Percentiles rank a stretch among this genome's conserved stretches.
These are phyloP conservation scores for Euborellia annulipes DNA, from an alignment of 1,140 invertebrate species.

Conservation along the genomic window DNA sequence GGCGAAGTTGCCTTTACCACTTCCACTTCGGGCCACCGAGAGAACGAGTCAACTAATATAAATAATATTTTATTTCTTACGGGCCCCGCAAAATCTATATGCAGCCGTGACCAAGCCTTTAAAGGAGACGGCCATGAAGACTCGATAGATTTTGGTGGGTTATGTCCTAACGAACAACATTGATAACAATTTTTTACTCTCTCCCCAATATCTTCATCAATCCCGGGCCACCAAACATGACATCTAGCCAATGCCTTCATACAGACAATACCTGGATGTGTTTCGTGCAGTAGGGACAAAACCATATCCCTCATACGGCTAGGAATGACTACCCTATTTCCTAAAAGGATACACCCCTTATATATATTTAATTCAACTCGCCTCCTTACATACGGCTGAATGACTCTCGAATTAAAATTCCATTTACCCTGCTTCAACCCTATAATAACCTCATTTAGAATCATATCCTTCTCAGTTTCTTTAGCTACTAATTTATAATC, in stretches of 20 bases:
- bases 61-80: slow-evolving; percentile 18
- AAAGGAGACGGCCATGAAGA: background rate
- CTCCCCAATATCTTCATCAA: slow-evolving; percentile 30
- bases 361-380: slow-evolving; percentile 8
- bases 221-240: slow-evolving; percentile 34
- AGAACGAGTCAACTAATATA: slow-evolving; percentile 22
- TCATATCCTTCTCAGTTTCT: slow-evolving; percentile 6
- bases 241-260: slow-evolving; percentile 35
- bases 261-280: slow-evolving; percentile 31
- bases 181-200: slow-evolving; percentile 26
- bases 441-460: slow-evolving; percentile 2
- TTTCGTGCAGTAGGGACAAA: slow-evolving; percentile 21
- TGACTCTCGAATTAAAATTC: background rate
- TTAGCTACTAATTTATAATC: background rate
- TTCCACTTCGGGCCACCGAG: slow-evolving; percentile 21
- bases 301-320: slow-evolving; percentile 16
- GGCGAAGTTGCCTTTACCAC: slow-evolving; percentile 1
- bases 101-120: slow-evolving; percentile 17
- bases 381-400: background rate
- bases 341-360: slow-evolving; percentile 1
- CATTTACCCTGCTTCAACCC: slow-evolving; percentile 7
- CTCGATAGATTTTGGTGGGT: slow-evolving; percentile 5
- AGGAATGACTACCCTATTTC: slow-evolving; percentile 22
- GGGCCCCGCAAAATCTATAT: slow-evolving; percentile 23
- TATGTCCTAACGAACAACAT: slow-evolving; percentile 19